These are phyloP conservation scores for Neopipo cinnamomea DNA, from an alignment of 2,113 vertebrate species.

Conservation along the genomic window DNA sequence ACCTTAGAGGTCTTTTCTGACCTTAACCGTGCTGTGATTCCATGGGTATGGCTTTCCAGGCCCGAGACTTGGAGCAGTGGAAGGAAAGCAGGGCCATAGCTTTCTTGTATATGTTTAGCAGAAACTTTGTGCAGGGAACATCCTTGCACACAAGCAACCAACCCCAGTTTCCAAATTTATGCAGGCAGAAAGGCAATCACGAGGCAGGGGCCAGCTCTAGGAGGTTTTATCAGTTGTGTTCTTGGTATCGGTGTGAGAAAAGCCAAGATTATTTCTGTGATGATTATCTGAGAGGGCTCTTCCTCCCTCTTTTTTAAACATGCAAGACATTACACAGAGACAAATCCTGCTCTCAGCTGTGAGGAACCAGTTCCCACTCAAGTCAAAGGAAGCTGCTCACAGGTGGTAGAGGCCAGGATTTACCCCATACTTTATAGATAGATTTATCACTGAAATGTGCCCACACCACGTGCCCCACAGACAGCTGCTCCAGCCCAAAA, in stretches of 20 bases:
- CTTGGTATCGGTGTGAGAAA: not conserved
- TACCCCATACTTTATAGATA: not conserved
- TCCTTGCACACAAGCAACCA: not conserved
- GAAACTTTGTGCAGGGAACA: not conserved
- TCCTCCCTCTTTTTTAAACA: not conserved
- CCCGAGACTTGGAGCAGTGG: not conserved
- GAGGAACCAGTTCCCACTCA: not conserved
- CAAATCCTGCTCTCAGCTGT: not conserved
- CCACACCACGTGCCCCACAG: accelerated
- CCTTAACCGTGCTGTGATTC: not conserved
- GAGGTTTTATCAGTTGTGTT: not conserved
- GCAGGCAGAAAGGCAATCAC: not conserved
- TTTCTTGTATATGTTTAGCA: not conserved
- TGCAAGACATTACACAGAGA: not conserved
- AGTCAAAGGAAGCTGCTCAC: not conserved
- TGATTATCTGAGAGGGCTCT: not conserved
- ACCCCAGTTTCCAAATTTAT: not conserved
- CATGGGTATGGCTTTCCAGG: not conserved
- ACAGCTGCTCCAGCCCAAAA: not conserved
- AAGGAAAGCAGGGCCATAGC: not conserved
- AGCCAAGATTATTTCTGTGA: not conserved
- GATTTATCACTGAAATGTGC: not conserved
- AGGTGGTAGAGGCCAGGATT: not conserved
- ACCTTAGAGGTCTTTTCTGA: not conserved
- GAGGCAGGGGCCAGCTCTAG: not conserved